Evolutionary conservation across 2,113 vertebrate genomes (phyloP), one percentile per base, ranked within the genome.

Genomic region (Nothocercus nigrocapillus): DNA sequence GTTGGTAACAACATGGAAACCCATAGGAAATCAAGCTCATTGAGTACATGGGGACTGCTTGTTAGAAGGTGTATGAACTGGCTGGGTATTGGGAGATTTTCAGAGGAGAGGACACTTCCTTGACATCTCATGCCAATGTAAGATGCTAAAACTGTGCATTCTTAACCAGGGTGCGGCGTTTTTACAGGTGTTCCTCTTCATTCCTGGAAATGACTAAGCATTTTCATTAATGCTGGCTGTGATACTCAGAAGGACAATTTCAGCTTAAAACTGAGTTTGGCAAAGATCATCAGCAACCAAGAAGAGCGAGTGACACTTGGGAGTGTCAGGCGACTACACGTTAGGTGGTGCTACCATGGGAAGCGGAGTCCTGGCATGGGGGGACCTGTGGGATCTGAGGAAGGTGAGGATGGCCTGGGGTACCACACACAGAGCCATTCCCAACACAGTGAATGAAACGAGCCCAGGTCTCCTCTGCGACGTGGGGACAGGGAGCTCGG

Each of bases 401-500:
- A 58, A 32, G 54, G 28, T 30, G 30, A 58, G 30, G 54, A 30
- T 18, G 14, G 28, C 17, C 28, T 32, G 28, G 54, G 30, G 14
- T 58, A 32, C 54, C 12, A 16, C 16, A 10, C 16, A 9, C 54
- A 32, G 30, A 58, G 28, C 16, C 16, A 11, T 32, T 58, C 54
- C 28, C 54, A 10, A 15, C 18, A 38, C 19, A 12, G 44, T 45
- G 42, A 5, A 20, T 73, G 11, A 86, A 86, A 73, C 7, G 28
- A 45, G 34, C 28, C 11, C 28, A 19, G 16, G 3, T 66, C 32
- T 91, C 81, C 59, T 69, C 34, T 56, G 36, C 68, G 53, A 13
- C 2, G 10, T 59, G 54, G 30, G n/a, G 14, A 5, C 0, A 2
- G 34, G 30, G 0, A 2, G 24, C 54, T 68, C 47, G 85, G 58